A percentile compares a stretch with the other conserved stretches of the same genome.
These are phyloP conservation scores for Montipora capitata DNA, from an alignment of 92 coral and sea anemone species.

Conservation along the genomic window DNA sequence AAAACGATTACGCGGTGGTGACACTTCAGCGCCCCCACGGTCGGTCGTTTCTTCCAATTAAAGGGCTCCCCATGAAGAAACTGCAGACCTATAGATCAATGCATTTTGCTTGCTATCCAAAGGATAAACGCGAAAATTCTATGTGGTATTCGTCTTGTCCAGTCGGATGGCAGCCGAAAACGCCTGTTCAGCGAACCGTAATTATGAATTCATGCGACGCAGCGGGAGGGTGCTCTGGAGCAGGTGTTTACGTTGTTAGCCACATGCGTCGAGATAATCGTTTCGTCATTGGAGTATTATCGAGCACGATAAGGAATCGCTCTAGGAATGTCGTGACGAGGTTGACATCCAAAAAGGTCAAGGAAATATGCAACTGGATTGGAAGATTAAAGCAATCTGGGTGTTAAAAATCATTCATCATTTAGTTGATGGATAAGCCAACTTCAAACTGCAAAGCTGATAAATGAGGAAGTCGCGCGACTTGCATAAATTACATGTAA, in stretches of 20 bases:
- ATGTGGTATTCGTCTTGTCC: conserved; percentile 66
- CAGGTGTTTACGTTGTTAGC: conserved; percentile 36
- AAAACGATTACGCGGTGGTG: conserved; percentile 52
- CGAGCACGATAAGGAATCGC: conserved; percentile 17
- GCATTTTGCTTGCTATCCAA: conserved; percentile 61
- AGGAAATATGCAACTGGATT: conserved; percentile 58
- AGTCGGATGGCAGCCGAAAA: conserved; percentile 44
- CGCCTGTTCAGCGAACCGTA: conserved; percentile 10
- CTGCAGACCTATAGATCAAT: not conserved
- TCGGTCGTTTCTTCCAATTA: conserved; percentile 26
- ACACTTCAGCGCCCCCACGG: conserved; percentile 41
- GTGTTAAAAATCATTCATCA: not conserved
- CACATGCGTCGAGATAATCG: not conserved
- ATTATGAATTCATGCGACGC: conserved; percentile 57
- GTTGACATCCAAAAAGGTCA: conserved; percentile 34
- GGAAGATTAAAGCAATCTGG: conserved; percentile 31
- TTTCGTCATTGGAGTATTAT: conserved; percentile 43
- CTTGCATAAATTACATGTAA: no score
- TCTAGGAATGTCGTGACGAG: conserved; percentile 33
- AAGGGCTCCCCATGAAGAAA: conserved; percentile 22
- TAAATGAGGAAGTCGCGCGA: not conserved
- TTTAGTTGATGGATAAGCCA: no score
- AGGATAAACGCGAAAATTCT: conserved; percentile 17
- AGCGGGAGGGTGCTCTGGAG: conserved; percentile 53
- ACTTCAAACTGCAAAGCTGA: not conserved